Evolutionary conservation across 2,797 vertebrate species (phyloP), one percentile per base, ranked within the genome.

Genomic region (Parambassis ranga): DNA sequence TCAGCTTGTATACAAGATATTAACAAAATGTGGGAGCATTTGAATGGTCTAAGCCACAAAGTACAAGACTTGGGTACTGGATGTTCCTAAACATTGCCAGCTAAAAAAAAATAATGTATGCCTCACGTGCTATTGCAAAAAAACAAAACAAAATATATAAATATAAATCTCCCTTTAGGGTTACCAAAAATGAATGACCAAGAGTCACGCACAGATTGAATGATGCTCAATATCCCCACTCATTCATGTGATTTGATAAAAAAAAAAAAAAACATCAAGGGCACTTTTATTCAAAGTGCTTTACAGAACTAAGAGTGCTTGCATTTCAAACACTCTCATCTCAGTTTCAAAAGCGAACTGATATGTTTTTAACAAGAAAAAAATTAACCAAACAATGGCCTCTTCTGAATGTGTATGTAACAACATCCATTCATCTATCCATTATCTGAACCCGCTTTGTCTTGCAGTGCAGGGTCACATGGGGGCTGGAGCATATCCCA

Each of bases 211-310:
- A 43, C 7, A 44, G 19, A 4, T 19, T 71, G 22, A 36, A 22
- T 39, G 33, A 57, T 36, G 19, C 42, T 38, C 26, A 57, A 38
- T 5, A 39, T 30, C 13, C 7, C 15, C 4, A 37, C 7, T 42
- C 14, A 39, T 18, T 52, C 31, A 37, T 42, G 20, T 39, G 48
- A 63, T 70, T 52, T 63, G 2, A 47, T 35, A 19, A n/a, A 15
- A 10, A 47, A 36, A 42, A n/a, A 36, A 19, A 35, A 16, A 24
- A 44, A 56, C 3, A 3, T 32, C 22, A 10, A 36, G 4, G 7
- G 11, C 13, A 16, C n/a, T 50, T 43, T 13, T 3, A 38, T 52
- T 43, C 10, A 8, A 38, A 67, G 35, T 6, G 26, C 22, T 18
- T 51, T 37, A 32, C 11, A 20, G n/a, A 9, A 51, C 55, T 36